A percentile compares a stretch with the other conserved stretches of the same genome.
phyloP scores from a whole-genome alignment of 2,888 invertebrate species.

The Encarsia formosa region DNA sequence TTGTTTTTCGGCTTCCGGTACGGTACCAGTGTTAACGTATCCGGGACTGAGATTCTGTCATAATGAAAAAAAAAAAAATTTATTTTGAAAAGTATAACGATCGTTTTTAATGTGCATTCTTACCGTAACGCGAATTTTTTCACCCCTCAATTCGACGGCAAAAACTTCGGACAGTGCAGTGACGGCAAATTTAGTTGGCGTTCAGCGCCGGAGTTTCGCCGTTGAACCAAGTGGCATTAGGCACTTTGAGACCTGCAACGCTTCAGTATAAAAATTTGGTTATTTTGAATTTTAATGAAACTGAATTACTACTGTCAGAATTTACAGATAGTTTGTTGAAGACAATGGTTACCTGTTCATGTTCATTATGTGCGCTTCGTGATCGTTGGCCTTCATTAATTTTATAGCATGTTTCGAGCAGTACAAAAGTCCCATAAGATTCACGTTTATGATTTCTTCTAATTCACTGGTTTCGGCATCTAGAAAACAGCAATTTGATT shows the following conservation, averaged over 20 bases:
- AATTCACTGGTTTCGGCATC: neutral
- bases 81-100: no score
- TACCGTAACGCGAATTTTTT: conserved; percentile 20
- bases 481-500: neutral
- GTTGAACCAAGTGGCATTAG: conserved; percentile 51
- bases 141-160: conserved; percentile 52
- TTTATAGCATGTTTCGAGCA: conserved; percentile 35
- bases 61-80: neutral
- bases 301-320: no score
- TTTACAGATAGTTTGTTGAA: no score
- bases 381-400: conserved; percentile 33
- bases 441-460: conserved; percentile 30
- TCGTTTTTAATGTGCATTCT: no score
- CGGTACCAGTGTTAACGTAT: neutral
- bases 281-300: no score
- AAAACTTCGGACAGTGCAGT: conserved; percentile 58
- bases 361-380: conserved; percentile 37
- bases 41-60: neutral
- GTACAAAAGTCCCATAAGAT: conserved; percentile 37
- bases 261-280: no score
- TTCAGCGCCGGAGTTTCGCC: conserved; percentile 46
- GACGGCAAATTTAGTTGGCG: conserved; percentile 58
- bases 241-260: no score
- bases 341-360: conserved; percentile 33
- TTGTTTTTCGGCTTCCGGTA: no score